Evolutionary conservation across 2,113 vertebrate species (phyloP).

Genomic region (Perognathus longimembris): DNA sequence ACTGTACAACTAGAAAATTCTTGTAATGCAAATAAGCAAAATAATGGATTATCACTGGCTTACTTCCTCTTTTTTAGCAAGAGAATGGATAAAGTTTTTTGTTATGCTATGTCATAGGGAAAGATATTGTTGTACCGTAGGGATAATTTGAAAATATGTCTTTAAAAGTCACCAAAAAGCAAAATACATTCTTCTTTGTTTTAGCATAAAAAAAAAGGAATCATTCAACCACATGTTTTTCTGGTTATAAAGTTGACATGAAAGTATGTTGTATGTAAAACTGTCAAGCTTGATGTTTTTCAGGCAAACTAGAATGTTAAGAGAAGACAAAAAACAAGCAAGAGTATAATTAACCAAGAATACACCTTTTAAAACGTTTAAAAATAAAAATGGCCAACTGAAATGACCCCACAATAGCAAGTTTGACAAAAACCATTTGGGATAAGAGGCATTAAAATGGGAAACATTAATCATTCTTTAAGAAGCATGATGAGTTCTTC

Average conservation of each 20-base stretch:
- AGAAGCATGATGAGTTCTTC: background rate
- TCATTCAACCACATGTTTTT: background rate
- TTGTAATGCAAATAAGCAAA: background rate
- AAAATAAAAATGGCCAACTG: background rate
- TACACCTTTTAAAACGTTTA: background rate
- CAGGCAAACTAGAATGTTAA: background rate
- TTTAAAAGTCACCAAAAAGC: background rate
- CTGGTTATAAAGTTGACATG: background rate
- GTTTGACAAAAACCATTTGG: background rate
- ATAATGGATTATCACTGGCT: background rate
- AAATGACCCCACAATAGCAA: background rate
- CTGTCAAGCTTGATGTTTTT: background rate
- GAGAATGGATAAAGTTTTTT: background rate
- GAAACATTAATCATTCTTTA: background rate
- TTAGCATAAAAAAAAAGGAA: conserved; percentile 13
- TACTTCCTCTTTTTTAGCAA: background rate
- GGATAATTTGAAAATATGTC: background rate
- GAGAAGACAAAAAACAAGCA: background rate
- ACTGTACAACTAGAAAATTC: background rate
- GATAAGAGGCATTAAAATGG: background rate
- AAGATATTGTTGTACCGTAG: background rate
- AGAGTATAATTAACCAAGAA: background rate
- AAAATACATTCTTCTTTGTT: background rate
- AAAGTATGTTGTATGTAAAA: background rate
- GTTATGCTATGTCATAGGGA: background rate